phyloP scores from a whole-genome alignment of 2,888 invertebrate genomes.

The Athalia cordata region DNA sequence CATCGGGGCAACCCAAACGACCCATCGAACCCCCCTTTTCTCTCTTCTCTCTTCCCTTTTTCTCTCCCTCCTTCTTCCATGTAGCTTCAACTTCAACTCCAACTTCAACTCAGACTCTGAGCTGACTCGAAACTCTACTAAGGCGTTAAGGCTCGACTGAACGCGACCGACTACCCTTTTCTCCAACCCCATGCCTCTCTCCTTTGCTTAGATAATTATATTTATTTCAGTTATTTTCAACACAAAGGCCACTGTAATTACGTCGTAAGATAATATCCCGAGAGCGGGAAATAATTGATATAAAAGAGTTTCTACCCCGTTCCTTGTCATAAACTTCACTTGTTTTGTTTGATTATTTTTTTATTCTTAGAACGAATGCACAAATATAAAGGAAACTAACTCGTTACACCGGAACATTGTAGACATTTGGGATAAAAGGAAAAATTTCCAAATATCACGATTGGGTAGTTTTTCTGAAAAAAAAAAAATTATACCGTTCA shows the following conservation, averaged over 20 bases:
- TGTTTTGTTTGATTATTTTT: neutral
- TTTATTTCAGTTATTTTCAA: constrained; percentile 60
- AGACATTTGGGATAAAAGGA: too few species aligned
- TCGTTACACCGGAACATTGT: too few species aligned
- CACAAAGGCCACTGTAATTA: constrained; percentile 56
- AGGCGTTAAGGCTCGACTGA: constrained; percentile 40
- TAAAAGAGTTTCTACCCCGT: constrained; percentile 35
- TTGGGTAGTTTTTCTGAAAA: too few species aligned
- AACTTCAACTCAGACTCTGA: constrained; percentile 30
- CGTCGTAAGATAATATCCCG: constrained; percentile 44
- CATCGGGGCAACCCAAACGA: constrained; percentile 41
- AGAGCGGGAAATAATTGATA: constrained; percentile 44
- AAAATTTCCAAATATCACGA: too few species aligned
- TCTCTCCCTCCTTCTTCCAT: neutral
- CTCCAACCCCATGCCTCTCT: constrained; percentile 39
- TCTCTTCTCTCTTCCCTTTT: neutral
- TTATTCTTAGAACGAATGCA: neutral
- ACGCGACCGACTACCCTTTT: constrained; percentile 29
- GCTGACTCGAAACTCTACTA: constrained; percentile 28
- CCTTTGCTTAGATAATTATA: constrained; percentile 57
- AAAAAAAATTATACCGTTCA: too few species aligned
- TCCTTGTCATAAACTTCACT: neutral
- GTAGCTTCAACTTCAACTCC: constrained; percentile 7
- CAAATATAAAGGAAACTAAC: too few species aligned
- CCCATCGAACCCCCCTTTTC: constrained; percentile 18